Evolutionary conservation across 2,797 vertebrate species (phyloP).

Genomic region (Triplophysa yarkandensis): DNA sequence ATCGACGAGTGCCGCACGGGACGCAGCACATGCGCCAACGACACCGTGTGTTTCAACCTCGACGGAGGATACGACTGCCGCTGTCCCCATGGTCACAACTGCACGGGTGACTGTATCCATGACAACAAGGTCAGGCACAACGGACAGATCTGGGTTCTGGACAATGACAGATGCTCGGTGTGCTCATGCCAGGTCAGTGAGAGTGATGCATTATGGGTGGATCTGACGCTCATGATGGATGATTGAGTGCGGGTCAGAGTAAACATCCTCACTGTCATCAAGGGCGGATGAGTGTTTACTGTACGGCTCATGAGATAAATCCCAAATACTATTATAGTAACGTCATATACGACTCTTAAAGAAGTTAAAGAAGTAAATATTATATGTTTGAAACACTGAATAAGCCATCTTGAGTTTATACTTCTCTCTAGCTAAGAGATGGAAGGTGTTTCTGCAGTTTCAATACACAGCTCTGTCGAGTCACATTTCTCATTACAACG

Average conservation of each 20-base stretch:
- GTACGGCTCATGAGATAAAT: background rate
- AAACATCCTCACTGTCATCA: background rate
- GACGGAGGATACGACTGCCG: constrained; percentile 86
- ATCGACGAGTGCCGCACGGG: constrained; percentile 84
- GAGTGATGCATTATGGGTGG: constrained; percentile 3
- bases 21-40: constrained; percentile 84
- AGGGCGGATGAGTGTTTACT: background rate
- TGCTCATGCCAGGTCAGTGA: constrained; percentile 84
- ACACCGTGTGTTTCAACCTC: constrained; percentile 86
- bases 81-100: constrained; percentile 86
- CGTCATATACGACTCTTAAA: background rate
- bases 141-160: constrained; percentile 86
- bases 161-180: constrained; percentile 83
- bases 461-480: constrained; percentile 36
- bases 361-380: background rate
- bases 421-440: background rate
- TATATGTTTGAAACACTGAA: background rate
- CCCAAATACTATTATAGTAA: background rate
- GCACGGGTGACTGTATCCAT: constrained; percentile 83
- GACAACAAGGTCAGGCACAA: constrained; percentile 82
- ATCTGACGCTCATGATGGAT: background rate
- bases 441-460: background rate
- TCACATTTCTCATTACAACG: constrained; percentile 53
- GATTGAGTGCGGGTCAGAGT: background rate
- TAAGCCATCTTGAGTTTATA: background rate